Base-by-base conservation (phyloP, 2,888 invertebrate genomes). In the Seladonia tumulorum region DNA sequence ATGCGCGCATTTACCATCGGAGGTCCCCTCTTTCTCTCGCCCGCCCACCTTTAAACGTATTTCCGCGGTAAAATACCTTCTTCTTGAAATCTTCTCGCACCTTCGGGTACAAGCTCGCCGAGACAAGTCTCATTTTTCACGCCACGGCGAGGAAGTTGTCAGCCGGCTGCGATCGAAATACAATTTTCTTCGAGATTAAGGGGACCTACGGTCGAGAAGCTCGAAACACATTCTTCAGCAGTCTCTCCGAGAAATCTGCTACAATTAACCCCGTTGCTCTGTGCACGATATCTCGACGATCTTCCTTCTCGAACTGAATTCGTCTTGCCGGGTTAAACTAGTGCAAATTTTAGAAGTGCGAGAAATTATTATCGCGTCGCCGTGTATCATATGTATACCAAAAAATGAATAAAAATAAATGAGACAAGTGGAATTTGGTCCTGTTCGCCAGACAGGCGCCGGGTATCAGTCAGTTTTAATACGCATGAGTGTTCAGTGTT, bases 1-100 rank as follows among this genome's bases (percentile, higher is more conserved):
- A 71, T 39, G 73, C 83, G 76, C 82, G 82, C 79, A 88, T 89
- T 90, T 90, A 83, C 86, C 80, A 77, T 71, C 42, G 57, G 57
- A 83, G 76, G 76, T 81, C 2, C 63, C 25, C 63, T 29, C 5
- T 35, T 35, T 45, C 47, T 57, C 63, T 63, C 72, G 60, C 68
- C 22, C 22, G 4, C 22, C 53, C 53, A 63, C 76, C 79, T 75
- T 80, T 81, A 81, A 83, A 83, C 79, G 81, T 82, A 60, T 63
- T 79, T 25, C 76, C 71, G 63, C 57, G 79, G 85, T 72, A 66
- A 81, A 84, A 80, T 68, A 63, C 82, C 81, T 72, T 47, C 60
- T 29, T 47, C 66, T 83, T 49, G 49, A 29, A 70, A 66, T 75
- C 73, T 63, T 47, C 57, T 82, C 39, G 60, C 57, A 47, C 60